Conservation (phyloP, 2,888 invertebrate genomes). For the Anagyrus pseudococci region DNA sequence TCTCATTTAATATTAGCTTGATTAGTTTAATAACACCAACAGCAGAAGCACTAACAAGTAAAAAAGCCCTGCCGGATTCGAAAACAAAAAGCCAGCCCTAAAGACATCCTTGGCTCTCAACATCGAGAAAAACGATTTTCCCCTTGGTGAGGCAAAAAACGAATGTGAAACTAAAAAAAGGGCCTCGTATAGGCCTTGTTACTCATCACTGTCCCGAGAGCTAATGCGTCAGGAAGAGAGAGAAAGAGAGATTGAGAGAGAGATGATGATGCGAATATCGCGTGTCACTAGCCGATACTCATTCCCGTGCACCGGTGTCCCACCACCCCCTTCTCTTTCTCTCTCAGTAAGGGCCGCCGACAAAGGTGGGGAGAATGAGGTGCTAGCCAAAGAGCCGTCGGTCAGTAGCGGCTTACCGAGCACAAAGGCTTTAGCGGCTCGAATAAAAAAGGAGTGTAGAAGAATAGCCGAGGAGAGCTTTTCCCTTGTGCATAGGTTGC, state of each 20-base stretch:
- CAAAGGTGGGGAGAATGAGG: conserved; percentile 43
- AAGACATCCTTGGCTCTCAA: no score
- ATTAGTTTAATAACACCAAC: no score
- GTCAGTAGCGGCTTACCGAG: not conserved
- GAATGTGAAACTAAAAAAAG: conserved; percentile 8
- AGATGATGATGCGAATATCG: conserved; percentile 59
- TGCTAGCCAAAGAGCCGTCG: conserved; percentile 41
- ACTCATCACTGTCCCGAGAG: no score
- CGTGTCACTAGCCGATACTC: conserved; percentile 53
- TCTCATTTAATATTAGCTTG: no score
- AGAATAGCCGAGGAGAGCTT: no score
- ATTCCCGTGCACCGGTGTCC: conserved; percentile 39
- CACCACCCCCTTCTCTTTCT: not conserved
- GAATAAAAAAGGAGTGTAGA: conserved; percentile 1
- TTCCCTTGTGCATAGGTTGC: no score
- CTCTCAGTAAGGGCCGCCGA: conserved; percentile 16
- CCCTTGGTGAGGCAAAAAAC: not conserved
- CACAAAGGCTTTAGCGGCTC: conserved; percentile 29
- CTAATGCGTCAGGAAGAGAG: no score
- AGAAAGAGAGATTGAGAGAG: not conserved
- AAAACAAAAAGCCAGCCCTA: no score
- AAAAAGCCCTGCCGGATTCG: no score
- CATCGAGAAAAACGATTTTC: conserved; percentile 25
- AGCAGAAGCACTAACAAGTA: no score
- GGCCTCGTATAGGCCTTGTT: conserved; percentile 14